These are phyloP conservation scores for Megatriorchis doriae DNA, from an alignment of 2,113 vertebrate species.

Conservation along the genomic window DNA sequence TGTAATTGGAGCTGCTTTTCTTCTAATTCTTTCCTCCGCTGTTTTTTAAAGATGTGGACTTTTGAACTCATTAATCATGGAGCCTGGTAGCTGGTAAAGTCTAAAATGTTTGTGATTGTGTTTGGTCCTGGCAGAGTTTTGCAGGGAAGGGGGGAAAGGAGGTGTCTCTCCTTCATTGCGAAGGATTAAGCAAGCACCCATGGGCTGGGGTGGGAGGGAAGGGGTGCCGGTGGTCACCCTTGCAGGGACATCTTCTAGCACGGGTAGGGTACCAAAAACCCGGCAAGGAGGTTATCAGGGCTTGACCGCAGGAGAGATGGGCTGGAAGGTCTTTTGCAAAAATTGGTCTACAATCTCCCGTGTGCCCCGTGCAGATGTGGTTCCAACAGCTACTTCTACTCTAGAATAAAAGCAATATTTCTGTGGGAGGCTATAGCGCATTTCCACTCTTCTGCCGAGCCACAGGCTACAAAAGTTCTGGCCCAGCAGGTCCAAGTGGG, in stretches of 20 bases:
- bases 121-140: not conserved
- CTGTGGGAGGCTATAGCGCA: rapidly evolving
- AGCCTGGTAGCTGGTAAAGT: slow-evolving; percentile 14
- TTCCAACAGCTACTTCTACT: not conserved
- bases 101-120: slow-evolving; percentile 4
- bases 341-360: rapidly evolving
- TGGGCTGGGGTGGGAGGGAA: not conserved
- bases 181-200: not conserved
- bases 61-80: slow-evolving; percentile 20
- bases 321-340: not conserved
- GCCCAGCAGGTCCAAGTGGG: not conserved
- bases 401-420: not conserved
- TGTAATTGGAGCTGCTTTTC: slow-evolving; percentile 26
- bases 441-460: not conserved
- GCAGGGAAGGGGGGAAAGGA: not conserved
- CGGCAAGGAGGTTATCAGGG: not conserved
- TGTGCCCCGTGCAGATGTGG: rapidly evolving
- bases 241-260: not conserved
- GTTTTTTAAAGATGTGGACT: not conserved
- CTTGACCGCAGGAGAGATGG: not conserved
- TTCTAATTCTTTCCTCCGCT: not conserved
- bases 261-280: not conserved
- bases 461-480: rapidly evolving
- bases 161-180: rapidly evolving
- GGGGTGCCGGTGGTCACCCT: rapidly evolving